Evolutionary conservation across 1,140 invertebrate species (phyloP).

Genomic region (Lordiphosa mommai): DNA sequence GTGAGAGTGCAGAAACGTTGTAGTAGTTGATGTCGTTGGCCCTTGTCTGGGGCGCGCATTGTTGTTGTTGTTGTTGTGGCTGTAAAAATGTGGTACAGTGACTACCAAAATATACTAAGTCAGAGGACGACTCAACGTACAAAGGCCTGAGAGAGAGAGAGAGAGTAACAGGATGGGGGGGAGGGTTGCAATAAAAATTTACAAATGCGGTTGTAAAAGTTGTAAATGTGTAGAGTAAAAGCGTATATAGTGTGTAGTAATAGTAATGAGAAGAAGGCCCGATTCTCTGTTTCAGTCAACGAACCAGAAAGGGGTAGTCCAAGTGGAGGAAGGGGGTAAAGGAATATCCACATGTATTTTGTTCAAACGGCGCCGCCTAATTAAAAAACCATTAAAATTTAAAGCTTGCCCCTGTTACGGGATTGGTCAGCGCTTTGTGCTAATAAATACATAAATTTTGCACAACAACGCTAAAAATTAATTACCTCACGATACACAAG

Average conservation of each 20-base stretch:
- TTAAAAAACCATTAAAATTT: slow-evolving; percentile 74
- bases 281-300: slow-evolving; percentile 4
- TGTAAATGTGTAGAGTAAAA: slow-evolving; percentile 52
- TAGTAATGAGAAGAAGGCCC: slow-evolving; percentile 1
- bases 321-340: neutral
- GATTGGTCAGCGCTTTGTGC: neutral
- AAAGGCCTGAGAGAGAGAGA: neutral
- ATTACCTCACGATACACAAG: slow-evolving; percentile 60
- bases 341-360: slow-evolving; percentile 10
- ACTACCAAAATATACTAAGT: slow-evolving; percentile 73
- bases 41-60: slow-evolving; percentile 59
- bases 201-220: slow-evolving; percentile 66
- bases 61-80: slow-evolving; percentile 46
- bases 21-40: slow-evolving; percentile 55
- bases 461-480: slow-evolving; percentile 60
- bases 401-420: slow-evolving; percentile 21
- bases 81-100: slow-evolving; percentile 69
- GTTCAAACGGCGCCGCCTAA: slow-evolving; percentile 60
- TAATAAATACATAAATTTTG: slow-evolving; percentile 70
- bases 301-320: slow-evolving; percentile 2
- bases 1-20: slow-evolving; percentile 20
- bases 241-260: slow-evolving; percentile 15
- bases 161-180: slow-evolving; percentile 18
- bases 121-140: slow-evolving; percentile 36
- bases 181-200: slow-evolving; percentile 66